Conservation (phyloP, 2,113 vertebrate species). For the Thalassarche chlororhynchos region DNA sequence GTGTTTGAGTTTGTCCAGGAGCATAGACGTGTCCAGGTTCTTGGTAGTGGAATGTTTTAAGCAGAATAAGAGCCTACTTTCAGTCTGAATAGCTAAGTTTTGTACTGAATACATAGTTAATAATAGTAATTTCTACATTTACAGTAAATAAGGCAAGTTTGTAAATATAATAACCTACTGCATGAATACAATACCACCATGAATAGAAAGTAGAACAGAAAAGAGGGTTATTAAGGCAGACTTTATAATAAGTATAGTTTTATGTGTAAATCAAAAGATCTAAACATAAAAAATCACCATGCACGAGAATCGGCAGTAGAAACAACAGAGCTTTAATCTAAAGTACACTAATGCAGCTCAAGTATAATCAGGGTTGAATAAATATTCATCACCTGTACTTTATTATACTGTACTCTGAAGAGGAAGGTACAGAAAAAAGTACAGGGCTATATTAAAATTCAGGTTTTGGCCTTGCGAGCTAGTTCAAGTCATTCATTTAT, state of each 20-base stretch:
- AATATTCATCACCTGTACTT: constrained; percentile 42
- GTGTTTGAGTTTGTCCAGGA: too few relatives aligned
- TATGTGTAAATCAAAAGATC: constrained; percentile 14
- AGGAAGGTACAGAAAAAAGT: constrained; percentile 9
- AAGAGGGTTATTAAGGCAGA: constrained; percentile 25
- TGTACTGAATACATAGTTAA: neutral
- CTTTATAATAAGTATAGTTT: neutral
- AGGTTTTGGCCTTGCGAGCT: neutral
- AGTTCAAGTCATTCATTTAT: constrained; percentile 23
- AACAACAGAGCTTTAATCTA: constrained; percentile 50
- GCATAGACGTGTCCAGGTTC: neutral
- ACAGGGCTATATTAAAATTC: constrained; percentile 2
- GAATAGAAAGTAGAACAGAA: neutral
- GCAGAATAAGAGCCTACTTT: neutral
- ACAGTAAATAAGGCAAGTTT: neutral
- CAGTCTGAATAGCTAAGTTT: neutral
- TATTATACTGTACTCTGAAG: constrained; percentile 4
- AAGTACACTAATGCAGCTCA: constrained; percentile 48
- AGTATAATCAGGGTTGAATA: constrained; percentile 47
- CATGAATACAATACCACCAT: neutral
- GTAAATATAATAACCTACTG: neutral
- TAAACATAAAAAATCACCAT: constrained; percentile 21
- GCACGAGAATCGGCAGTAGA: neutral
- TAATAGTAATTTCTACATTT: constrained; percentile 42
- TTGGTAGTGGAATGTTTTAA: neutral